phyloP scores from a whole-genome alignment of 2,113 vertebrate species.

The Malurus elegans region DNA sequence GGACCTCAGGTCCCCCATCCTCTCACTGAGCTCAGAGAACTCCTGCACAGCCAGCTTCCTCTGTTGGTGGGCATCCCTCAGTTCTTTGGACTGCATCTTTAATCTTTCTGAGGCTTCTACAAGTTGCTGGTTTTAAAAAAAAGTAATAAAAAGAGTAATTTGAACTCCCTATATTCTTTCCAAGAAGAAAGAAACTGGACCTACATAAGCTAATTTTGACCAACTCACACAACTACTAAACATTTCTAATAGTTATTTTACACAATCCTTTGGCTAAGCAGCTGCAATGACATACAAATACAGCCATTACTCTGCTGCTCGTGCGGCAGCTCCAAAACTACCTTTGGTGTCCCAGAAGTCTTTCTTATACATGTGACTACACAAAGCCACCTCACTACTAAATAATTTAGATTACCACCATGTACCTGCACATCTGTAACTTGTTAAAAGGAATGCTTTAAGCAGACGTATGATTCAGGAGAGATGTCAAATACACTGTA shows the following conservation, averaged over 20 bases:
- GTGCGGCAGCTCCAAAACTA: not conserved
- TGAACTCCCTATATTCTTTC: not conserved
- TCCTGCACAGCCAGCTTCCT: slow-evolving; percentile 91
- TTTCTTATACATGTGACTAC: not conserved
- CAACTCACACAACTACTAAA: not conserved
- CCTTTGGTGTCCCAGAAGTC: not conserved
- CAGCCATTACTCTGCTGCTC: not conserved
- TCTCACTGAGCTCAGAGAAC: slow-evolving; percentile 89
- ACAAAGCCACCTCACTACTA: not conserved
- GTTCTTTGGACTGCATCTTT: slow-evolving; percentile 87
- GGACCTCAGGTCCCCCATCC: slow-evolving; percentile 86
- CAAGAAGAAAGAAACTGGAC: not conserved
- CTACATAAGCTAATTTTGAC: not conserved
- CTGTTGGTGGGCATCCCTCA: slow-evolving; percentile 92
- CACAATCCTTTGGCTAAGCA: not conserved
- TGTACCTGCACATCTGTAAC: not conserved
- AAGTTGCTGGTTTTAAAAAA: slow-evolving; percentile 81
- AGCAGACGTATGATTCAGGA: not conserved
- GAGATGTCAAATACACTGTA: not conserved
- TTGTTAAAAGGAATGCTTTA: not conserved
- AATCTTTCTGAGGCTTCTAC: slow-evolving; percentile 87
- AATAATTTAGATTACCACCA: not conserved
- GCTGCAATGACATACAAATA: not conserved
- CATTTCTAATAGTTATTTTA: not conserved
- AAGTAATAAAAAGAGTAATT: not conserved